These are phyloP conservation scores for Calliphora vomitoria DNA, from an alignment of 2,888 invertebrate genomes.

Conservation along the genomic window DNA sequence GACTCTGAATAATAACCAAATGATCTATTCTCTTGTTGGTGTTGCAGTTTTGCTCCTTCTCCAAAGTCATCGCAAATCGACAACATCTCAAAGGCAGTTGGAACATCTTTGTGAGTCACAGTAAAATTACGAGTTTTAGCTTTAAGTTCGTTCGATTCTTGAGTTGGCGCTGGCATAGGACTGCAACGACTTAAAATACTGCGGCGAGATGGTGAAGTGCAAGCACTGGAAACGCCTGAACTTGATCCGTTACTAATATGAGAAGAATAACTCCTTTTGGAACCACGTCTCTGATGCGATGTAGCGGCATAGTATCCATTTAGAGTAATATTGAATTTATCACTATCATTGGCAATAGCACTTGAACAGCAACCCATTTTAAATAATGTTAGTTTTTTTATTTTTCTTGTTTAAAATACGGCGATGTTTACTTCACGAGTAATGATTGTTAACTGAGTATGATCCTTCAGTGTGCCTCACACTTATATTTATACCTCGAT, in stretches of 20 bases:
- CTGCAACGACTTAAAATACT: constrained; percentile 76
- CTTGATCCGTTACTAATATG: constrained; percentile 73
- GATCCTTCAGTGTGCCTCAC: not conserved
- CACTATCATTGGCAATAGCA: constrained; percentile 62
- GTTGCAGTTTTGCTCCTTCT: constrained; percentile 74
- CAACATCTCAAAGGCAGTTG: constrained; percentile 64
- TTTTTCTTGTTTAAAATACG: not conserved
- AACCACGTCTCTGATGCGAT: constrained; percentile 34
- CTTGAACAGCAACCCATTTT: constrained; percentile 81
- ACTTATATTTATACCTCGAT: constrained; percentile 48
- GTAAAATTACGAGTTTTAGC: constrained; percentile 36
- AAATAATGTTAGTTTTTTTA: constrained; percentile 30
- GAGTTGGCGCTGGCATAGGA: constrained; percentile 23
- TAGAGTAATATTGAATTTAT: constrained; percentile 39
- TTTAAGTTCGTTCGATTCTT: constrained; percentile 1
- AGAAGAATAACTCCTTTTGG: constrained; percentile 70
- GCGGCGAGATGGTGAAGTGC: constrained; percentile 60
- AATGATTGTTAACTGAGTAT: constrained; percentile 47
- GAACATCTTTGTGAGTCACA: constrained; percentile 28
- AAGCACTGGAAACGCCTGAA: constrained; percentile 50
- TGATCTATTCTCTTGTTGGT: constrained; percentile 59
- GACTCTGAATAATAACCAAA: constrained; percentile 76
- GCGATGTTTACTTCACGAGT: constrained; percentile 41
- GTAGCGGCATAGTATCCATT: constrained; percentile 53
- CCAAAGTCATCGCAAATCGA: constrained; percentile 81